phyloP scores from a whole-genome alignment of 2,113 vertebrate genomes.

The Cheilinus undulatus region DNA sequence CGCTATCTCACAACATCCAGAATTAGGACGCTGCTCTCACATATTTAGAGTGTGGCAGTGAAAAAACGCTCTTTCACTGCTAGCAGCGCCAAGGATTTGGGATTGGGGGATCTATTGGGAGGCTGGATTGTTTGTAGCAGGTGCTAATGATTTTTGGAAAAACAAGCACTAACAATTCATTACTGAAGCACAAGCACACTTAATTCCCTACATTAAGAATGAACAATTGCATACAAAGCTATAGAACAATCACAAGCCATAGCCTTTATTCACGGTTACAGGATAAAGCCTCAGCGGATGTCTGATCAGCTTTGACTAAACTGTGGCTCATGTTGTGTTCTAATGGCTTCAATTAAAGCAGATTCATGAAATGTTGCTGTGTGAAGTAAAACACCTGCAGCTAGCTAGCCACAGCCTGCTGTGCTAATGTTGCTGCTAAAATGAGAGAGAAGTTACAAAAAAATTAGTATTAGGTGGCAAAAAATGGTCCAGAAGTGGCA shows the following conservation, averaged over 20 bases:
- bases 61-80: constrained; percentile 1
- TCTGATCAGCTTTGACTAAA: too few species aligned
- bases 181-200: not conserved
- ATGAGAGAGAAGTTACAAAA: too few species aligned
- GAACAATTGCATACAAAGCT: not conserved
- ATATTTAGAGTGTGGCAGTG: constrained; percentile 25
- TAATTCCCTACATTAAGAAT: not conserved
- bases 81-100: not conserved
- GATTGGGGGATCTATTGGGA: not conserved
- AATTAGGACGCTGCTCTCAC: constrained; percentile 40
- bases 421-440: too few species aligned
- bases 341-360: not conserved
- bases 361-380: not conserved
- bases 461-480: too few species aligned
- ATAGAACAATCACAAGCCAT: too few species aligned
- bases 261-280: too few species aligned
- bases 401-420: too few species aligned
- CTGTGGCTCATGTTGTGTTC: too few species aligned
- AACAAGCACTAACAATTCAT: not conserved
- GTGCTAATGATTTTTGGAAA: not conserved
- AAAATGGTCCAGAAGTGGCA: too few species aligned
- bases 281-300: too few species aligned
- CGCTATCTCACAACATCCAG: constrained; percentile 20
- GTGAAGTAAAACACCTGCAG: too few species aligned
- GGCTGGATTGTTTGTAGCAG: not conserved